Evolutionary conservation across 2,888 invertebrate genomes (phyloP).

Genomic region (Tinea pellionella): DNA sequence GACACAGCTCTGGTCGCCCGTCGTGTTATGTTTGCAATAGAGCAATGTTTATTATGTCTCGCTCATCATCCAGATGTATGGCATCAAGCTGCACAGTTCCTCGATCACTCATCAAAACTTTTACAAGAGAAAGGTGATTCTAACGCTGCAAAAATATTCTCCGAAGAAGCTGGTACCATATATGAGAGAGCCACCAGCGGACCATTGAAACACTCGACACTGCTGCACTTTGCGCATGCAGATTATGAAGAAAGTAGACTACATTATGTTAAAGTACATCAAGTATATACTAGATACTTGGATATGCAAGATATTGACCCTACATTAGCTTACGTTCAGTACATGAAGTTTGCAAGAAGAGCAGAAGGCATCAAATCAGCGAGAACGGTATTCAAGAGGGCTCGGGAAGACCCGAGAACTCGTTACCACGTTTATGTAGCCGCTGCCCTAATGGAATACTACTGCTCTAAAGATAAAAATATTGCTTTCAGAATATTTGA

Average conservation of each 20-base stretch:
- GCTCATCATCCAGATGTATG: conserved; percentile 99
- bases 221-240: conserved; percentile 97
- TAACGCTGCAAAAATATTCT: conserved; percentile 90
- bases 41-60: conserved; percentile 95
- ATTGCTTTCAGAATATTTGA: conserved; percentile 98
- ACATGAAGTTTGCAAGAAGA: conserved; percentile 98
- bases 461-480: conserved; percentile 97
- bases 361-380: conserved; percentile 99
- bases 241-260: conserved; percentile 98
- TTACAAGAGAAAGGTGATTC: conserved; percentile 97
- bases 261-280: conserved; percentile 94
- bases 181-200: conserved; percentile 93
- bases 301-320: conserved; percentile 94
- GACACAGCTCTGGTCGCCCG: conserved; percentile 94
- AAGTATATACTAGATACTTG: conserved; percentile 92
- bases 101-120: conserved; percentile 94
- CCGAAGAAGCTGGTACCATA: conserved; percentile 94
- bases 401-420: conserved; percentile 87
- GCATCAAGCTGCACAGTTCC: conserved; percentile 98
- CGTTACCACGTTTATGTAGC: conserved; percentile 96
- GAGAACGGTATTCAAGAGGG: conserved; percentile 92
- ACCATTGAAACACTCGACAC: conserved; percentile 88
- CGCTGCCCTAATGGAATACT: conserved; percentile 98
- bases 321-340: conserved; percentile 96
- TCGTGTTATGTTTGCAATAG: conserved; percentile 98